phyloP scores from a whole-genome alignment of 2,888 invertebrate genomes.

The Stenoptilia bipunctidactyla region DNA sequence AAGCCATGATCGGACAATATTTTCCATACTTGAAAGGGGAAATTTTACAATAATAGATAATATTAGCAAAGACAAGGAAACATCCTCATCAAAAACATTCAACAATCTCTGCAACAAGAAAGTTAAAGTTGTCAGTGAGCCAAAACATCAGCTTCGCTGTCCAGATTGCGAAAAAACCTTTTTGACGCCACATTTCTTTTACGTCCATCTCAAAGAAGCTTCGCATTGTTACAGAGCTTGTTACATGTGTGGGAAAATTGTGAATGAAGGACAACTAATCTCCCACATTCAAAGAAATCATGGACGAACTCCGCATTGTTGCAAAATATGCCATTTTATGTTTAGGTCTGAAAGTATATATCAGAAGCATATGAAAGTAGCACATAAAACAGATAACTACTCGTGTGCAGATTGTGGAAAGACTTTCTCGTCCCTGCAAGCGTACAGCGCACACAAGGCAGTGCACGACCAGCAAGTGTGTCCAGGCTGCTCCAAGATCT shows the following conservation, averaged over 20 bases:
- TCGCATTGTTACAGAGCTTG: slow-evolving; percentile 41
- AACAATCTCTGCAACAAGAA: slow-evolving; percentile 6
- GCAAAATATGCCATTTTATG: slow-evolving; percentile 44
- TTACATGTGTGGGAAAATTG: slow-evolving; percentile 39
- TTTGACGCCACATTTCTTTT: slow-evolving; percentile 29
- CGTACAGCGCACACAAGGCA: slow-evolving; percentile 36
- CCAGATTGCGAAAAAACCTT: slow-evolving; percentile 42
- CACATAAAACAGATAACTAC: slow-evolving; percentile 30
- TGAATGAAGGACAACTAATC: slow-evolving; percentile 35
- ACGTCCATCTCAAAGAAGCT: slow-evolving; percentile 43
- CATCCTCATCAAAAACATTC: not conserved
- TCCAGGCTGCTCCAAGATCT: slow-evolving; percentile 39
- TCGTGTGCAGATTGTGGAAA: slow-evolving; percentile 50
- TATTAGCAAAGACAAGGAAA: not conserved
- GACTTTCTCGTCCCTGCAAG: slow-evolving; percentile 31
- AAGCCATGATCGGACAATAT: too few species aligned
- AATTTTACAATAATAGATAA: slow-evolving; percentile 17
- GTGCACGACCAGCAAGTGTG: slow-evolving; percentile 38
- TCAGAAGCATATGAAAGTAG: slow-evolving; percentile 25
- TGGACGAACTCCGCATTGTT: slow-evolving; percentile 25
- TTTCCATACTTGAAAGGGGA: slow-evolving; percentile 22
- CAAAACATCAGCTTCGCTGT: too few species aligned
- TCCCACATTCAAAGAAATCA: slow-evolving; percentile 32
- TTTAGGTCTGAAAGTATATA: slow-evolving; percentile 24
- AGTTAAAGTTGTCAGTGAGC: slow-evolving; percentile 19